These are phyloP conservation scores for Leptestheria dahalacensis DNA, from an alignment of 1,140 invertebrate species.

Conservation along the genomic window DNA sequence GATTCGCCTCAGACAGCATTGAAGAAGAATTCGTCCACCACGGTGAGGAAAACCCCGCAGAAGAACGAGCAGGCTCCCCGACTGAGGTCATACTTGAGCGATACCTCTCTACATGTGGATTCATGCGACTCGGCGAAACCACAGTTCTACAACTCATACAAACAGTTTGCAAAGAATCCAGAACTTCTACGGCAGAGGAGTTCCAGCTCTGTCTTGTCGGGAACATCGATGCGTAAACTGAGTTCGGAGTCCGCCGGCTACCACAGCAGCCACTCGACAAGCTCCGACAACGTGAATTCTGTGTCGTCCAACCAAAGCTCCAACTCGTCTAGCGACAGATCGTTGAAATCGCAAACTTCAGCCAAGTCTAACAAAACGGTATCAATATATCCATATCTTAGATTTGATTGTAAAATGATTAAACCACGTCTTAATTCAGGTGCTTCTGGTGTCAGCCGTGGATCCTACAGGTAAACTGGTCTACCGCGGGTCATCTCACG, in stretches of 20 bases:
- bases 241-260: not conserved
- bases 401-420: too few species aligned
- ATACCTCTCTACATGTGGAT: constrained; percentile 2
- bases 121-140: not conserved
- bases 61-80: not conserved
- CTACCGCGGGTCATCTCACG: constrained; percentile 19
- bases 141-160: too few species aligned
- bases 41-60: not conserved
- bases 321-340: constrained; percentile 6
- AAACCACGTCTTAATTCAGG: too few species aligned
- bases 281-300: constrained; percentile 7
- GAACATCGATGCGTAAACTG: not conserved
- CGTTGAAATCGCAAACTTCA: constrained; percentile 5
- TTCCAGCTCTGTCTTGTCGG: not conserved
- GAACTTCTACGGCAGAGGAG: not conserved
- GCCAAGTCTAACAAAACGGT: not conserved
- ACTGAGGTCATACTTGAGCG: constrained; percentile 6
- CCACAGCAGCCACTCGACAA: constrained; percentile 5
- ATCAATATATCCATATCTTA: too few species aligned
- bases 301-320: not conserved
- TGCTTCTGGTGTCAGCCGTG: constrained; percentile 37
- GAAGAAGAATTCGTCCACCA: constrained; percentile 22
- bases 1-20: constrained; percentile 22
- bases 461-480: constrained; percentile 34
- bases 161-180: too few species aligned